Percentiles rank a stretch among this genome's conserved stretches.
Conservation (phyloP, 1,140 invertebrate genomes). For the Reticulitermes speratus region DNA sequence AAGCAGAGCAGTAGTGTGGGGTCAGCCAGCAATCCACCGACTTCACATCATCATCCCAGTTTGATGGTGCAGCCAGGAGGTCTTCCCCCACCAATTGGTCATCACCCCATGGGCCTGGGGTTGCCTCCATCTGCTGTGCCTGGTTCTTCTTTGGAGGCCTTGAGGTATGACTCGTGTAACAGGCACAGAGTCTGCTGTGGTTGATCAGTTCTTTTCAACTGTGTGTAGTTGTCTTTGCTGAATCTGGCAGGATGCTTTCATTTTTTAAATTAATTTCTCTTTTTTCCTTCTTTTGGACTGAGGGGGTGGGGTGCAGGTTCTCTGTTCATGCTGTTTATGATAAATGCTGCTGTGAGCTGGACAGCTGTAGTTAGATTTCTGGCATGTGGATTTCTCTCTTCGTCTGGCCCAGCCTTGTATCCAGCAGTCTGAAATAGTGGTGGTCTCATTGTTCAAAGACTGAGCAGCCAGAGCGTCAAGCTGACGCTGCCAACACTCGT, state of each 20-base stretch:
- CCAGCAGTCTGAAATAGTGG: too few relatives aligned
- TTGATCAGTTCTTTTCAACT: neutral
- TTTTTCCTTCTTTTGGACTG: neutral
- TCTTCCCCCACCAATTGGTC: slow-evolving; percentile 8
- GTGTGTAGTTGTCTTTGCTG: neutral
- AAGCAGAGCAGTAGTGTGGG: slow-evolving; percentile 26
- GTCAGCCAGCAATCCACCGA: neutral
- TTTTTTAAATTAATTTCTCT: neutral
- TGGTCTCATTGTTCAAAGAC: too few relatives aligned
- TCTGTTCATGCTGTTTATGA: too few relatives aligned
- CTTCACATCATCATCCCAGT: slow-evolving; percentile 23
- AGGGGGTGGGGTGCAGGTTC: too few relatives aligned
- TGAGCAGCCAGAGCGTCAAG: too few relatives aligned
- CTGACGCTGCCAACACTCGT: too few relatives aligned
- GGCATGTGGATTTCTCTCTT: too few relatives aligned
- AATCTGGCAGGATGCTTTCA: neutral
- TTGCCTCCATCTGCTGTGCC: slow-evolving; percentile 30
- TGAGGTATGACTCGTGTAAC: slow-evolving; percentile 16
- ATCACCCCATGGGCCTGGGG: slow-evolving; percentile 29
- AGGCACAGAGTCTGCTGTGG: neutral
- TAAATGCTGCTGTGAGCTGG: too few relatives aligned
- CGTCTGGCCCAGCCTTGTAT: too few relatives aligned
- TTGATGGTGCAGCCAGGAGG: slow-evolving; percentile 31
- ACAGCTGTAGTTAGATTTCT: too few relatives aligned
- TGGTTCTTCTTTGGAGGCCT: slow-evolving; percentile 29